Base-by-base conservation (phyloP, 2,113 vertebrate species). In the Trematomus loennbergii region DNA sequence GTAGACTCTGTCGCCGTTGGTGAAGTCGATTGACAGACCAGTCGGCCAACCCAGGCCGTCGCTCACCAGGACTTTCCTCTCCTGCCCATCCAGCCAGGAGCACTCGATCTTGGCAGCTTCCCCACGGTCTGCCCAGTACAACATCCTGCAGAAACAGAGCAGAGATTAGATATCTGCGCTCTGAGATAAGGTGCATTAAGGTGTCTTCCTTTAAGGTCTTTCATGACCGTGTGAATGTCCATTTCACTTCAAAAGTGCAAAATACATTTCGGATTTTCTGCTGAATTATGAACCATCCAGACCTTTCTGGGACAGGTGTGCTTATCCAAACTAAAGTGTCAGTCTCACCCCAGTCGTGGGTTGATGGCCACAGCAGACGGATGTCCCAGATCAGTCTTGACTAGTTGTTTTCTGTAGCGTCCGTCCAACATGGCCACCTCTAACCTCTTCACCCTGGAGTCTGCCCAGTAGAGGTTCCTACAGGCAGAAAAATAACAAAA, bases 391-490 rank as follows among this genome's bases (percentile, higher is more conserved):
- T 93, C 89, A 12, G 96, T 95, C 75, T 93, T 95, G 69, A 98
- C 89, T 12, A 98, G 93, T 93, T 97, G 97, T 85, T 97, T 98
- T 86, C 96, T 95, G 84, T 98, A 98, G 54, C 97, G 95, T 79
- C 97, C 97, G 75, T 98, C 97, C 88, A 97, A 91, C 87, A 96
- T 91, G 67, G 97, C 96, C 83, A 98, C 97, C 64, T 98, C 97
- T 25, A 98, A 89, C 71, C 97, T 94, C 78, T 94, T 96, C 58
- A 95, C 89, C 50, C 83, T 94, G 29, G 96, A 94, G 92, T 98
- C 97, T 11, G 97, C 96, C 97, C 97, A 98, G 90, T 98, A 98
- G 83, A 98, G 95, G 87, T 98, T 97, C 86, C 97, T 98, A 57
- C 22, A 10, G 10, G 33, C 29, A 64, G 10, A 65, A 46, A 11